phyloP scores from a whole-genome alignment of 1,140 invertebrate species.

The Ladona fulva region DNA sequence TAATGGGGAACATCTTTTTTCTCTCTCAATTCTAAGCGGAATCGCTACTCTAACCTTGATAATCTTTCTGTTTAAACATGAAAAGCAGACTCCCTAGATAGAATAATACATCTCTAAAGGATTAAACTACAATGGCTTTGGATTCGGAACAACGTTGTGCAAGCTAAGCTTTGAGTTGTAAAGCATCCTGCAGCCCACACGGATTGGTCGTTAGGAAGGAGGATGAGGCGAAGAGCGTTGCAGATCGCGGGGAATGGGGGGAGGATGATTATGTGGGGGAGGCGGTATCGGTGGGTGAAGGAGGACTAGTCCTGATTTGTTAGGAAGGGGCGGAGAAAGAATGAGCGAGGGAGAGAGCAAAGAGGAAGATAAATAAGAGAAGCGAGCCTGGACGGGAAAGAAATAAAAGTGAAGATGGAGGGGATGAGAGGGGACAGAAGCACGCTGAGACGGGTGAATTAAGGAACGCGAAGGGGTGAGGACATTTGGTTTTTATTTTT shows the following conservation, averaged over 20 bases:
- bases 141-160: background rate
- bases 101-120: background rate
- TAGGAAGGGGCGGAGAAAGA: background rate
- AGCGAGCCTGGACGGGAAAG: background rate
- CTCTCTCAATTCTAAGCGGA: too few species aligned
- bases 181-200: background rate
- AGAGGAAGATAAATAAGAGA: background rate
- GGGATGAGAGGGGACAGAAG: background rate
- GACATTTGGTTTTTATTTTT: background rate
- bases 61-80: too few species aligned
- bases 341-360: background rate
- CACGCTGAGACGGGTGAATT: background rate
- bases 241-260: background rate
- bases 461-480: too few species aligned
- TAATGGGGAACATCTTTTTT: too few species aligned
- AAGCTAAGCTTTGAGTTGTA: background rate
- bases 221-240: background rate
- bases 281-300: background rate
- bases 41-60: too few species aligned
- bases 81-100: too few species aligned
- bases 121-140: constrained; percentile 1
- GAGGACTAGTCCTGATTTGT: background rate
- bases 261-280: background rate
- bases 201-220: background rate
- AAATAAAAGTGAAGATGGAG: background rate